Conservation (phyloP, 64 coral and sea anemone species). For the Porites australiensis region DNA sequence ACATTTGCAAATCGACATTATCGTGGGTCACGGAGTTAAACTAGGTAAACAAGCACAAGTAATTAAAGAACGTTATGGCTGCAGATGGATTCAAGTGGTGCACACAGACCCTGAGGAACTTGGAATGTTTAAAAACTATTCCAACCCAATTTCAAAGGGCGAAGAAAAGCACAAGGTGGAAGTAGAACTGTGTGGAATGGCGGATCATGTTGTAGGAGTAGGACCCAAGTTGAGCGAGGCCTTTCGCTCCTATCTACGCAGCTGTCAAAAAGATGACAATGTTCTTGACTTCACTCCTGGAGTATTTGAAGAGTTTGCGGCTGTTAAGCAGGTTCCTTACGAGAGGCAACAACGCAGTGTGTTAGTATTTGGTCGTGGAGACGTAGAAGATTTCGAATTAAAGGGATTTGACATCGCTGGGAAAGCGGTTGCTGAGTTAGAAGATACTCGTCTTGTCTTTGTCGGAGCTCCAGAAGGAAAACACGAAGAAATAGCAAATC, state of each 20-base stretch:
- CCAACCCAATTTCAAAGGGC: not conserved
- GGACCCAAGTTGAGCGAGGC: not conserved
- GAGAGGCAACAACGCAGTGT: not conserved
- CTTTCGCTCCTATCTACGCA: not conserved
- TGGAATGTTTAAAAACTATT: conserved; percentile 10
- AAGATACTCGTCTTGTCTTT: not conserved
- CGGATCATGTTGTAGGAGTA: conserved; percentile 5
- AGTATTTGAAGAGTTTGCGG: not conserved
- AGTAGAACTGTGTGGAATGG: conserved; percentile 18
- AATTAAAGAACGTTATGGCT: not conserved
- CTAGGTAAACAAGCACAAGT: conserved; percentile 4
- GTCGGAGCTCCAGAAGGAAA: conserved; percentile 25
- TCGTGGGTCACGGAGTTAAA: conserved; percentile 17
- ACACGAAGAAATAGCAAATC: not conserved
- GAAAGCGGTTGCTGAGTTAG: not conserved
- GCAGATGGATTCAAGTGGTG: conserved; percentile 25
- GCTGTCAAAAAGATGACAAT: not conserved
- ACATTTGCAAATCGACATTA: not conserved
- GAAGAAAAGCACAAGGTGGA: not conserved
- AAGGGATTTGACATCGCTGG: conserved; percentile 42
- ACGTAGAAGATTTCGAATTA: not conserved
- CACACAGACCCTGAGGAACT: conserved; percentile 15
- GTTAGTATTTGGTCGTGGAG: conserved; percentile 1
- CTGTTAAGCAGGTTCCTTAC: not conserved
- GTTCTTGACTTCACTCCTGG: conserved; percentile 1